A percentile compares a stretch with the other conserved stretches of the same genome.
Evolutionary conservation across 2,113 vertebrate species (phyloP).

Genomic region (Leucopternis melanops): DNA sequence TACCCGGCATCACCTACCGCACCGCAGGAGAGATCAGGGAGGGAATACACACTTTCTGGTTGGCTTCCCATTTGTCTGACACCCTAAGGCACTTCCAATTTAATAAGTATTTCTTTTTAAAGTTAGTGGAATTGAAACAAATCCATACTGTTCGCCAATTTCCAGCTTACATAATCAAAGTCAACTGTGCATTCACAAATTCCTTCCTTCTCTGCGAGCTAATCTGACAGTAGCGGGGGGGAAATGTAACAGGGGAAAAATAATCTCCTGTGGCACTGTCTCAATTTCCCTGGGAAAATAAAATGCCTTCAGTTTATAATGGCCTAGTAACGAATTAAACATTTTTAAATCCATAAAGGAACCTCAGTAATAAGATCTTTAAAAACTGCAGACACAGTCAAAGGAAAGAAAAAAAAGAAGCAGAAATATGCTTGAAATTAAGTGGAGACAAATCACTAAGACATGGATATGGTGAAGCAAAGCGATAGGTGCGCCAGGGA

Average conservation of each 20-base stretch:
- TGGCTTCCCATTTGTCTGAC: not conserved
- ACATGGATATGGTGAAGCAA: not conserved
- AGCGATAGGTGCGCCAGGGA: not conserved
- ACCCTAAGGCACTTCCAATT: not conserved
- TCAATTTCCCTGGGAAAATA: not conserved
- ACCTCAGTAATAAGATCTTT: conserved; percentile 2
- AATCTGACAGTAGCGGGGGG: not conserved
- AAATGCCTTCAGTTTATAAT: conserved; percentile 23
- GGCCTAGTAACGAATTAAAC: conserved; percentile 27
- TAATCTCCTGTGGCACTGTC: conserved; percentile 19
- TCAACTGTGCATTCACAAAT: conserved; percentile 47
- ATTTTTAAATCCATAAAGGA: conserved; percentile 12
- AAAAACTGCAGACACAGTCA: not conserved
- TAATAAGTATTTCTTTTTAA: not conserved
- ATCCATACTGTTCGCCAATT: not conserved
- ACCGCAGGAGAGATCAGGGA: not conserved
- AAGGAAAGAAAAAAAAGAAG: not conserved
- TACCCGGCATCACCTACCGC: not conserved
- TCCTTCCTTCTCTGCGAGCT: conserved; percentile 5
- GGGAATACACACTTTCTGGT: not conserved
- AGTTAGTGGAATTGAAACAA: conserved; percentile 42
- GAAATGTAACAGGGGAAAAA: not conserved
- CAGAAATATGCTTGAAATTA: conserved; percentile 2
- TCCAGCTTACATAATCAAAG: conserved; percentile 30
- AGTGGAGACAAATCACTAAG: not conserved